These are phyloP conservation scores for Sebastolobus alascanus DNA, from an alignment of 2,797 vertebrate species.

Conservation along the genomic window DNA sequence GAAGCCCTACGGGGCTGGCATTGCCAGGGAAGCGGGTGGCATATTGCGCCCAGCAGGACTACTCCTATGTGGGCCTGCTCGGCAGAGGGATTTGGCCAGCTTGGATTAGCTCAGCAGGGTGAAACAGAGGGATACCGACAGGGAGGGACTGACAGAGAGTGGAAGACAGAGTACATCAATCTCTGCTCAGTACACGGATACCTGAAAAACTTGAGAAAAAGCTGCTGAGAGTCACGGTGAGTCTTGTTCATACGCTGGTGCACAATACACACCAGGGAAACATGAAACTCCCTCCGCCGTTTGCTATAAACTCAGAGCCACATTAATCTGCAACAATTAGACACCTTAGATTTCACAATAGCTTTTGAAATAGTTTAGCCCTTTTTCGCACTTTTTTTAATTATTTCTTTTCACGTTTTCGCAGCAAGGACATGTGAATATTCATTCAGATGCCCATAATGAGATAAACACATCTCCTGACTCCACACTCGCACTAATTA, in stretches of 20 bases:
- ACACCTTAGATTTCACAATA: slow-evolving; percentile 14
- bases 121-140: slow-evolving; percentile 54
- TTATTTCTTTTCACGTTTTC: slow-evolving; percentile 28
- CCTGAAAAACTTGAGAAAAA: slow-evolving; percentile 57
- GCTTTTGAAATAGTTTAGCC: slow-evolving; percentile 32
- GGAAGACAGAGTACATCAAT: slow-evolving; percentile 62
- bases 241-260: slow-evolving; percentile 9
- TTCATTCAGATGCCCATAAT: slow-evolving; percentile 66
- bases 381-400: slow-evolving; percentile 26
- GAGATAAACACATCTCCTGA: slow-evolving; percentile 67
- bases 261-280: slow-evolving; percentile 23
- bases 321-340: slow-evolving; percentile 19
- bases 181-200: slow-evolving; percentile 45
- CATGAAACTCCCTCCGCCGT: not conserved
- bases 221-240: slow-evolving; percentile 24
- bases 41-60: slow-evolving; percentile 83
- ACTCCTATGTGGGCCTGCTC: slow-evolving; percentile 62
- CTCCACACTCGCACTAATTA: slow-evolving; percentile 80
- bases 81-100: slow-evolving; percentile 75
- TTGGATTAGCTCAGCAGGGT: slow-evolving; percentile 78
- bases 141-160: slow-evolving; percentile 44
- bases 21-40: slow-evolving; percentile 76
- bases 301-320: slow-evolving; percentile 1
- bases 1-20: slow-evolving; percentile 66
- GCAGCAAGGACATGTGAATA: slow-evolving; percentile 58